phyloP scores from a whole-genome alignment of 2,888 invertebrate genomes.

The Callosobruchus maculatus region DNA sequence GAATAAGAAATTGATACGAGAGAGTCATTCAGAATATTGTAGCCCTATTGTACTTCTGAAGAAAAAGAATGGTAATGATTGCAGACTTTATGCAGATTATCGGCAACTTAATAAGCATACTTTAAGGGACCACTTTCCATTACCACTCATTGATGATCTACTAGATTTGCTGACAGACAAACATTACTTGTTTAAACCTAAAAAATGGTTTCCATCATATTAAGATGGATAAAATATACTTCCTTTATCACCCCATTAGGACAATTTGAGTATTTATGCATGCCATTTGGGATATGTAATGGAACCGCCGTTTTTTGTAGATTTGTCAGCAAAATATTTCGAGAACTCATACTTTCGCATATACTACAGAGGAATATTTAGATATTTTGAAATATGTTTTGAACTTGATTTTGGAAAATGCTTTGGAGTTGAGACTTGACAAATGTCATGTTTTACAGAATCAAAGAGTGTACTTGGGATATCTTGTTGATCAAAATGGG shows the following conservation, averaged over 20 bases:
- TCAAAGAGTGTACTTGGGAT: conserved; percentile 13
- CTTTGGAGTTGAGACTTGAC: conserved; percentile 11
- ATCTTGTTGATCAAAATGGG: conserved; percentile 6
- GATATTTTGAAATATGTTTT: conserved; percentile 9
- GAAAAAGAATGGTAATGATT: too few relatives aligned
- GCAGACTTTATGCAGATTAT: conserved; percentile 35
- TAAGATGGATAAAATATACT: conserved; percentile 20
- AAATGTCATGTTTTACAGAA: conserved; percentile 11
- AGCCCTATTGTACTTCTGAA: conserved; percentile 9
- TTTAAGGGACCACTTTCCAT: conserved; percentile 27
- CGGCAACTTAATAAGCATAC: conserved; percentile 29
- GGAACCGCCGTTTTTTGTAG: conserved; percentile 4
- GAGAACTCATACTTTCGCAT: conserved; percentile 4
- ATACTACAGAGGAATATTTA: conserved; percentile 9
- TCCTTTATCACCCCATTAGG: conserved; percentile 11
- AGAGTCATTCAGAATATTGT: conserved; percentile 11
- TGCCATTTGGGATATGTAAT: conserved; percentile 11
- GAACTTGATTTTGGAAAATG: not conserved
- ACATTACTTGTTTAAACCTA: not conserved
- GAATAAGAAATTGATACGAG: conserved; percentile 8
- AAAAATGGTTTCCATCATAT: conserved; percentile 25
- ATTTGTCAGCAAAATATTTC: conserved; percentile 7
- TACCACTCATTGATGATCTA: conserved; percentile 31
- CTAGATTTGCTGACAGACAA: conserved; percentile 29
- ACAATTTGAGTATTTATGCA: conserved; percentile 13